phyloP scores from a whole-genome alignment of 2,888 invertebrate genomes.

The Alcis repandata region DNA sequence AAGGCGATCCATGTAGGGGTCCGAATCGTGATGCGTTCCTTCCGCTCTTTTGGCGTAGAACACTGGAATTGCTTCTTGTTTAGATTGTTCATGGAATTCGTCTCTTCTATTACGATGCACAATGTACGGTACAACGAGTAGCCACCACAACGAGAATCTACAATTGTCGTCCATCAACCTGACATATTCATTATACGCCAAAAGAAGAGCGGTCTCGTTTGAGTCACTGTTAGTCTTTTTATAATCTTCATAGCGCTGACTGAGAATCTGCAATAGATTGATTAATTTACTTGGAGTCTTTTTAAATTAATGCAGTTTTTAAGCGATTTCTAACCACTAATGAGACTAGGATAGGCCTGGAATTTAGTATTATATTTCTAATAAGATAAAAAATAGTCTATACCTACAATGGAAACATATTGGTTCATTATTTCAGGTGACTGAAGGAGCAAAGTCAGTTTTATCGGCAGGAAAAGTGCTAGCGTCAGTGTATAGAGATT shows the following conservation, averaged over 20 bases:
- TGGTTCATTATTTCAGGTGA: too few relatives aligned
- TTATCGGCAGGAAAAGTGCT: too few relatives aligned
- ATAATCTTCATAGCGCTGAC: not conserved
- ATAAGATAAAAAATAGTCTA: too few relatives aligned
- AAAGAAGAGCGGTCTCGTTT: not conserved
- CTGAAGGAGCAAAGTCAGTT: too few relatives aligned
- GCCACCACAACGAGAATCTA: not conserved
- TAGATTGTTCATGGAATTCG: not conserved
- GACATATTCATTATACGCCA: conserved; percentile 6
- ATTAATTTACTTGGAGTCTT: not conserved
- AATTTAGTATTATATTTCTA: too few relatives aligned
- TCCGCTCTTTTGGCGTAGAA: not conserved
- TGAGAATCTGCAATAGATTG: conserved; percentile 4
- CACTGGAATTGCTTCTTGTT: not conserved
- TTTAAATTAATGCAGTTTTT: too few relatives aligned
- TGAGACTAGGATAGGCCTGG: too few relatives aligned
- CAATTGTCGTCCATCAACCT: not conserved
- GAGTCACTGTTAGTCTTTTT: not conserved
- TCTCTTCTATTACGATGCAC: not conserved
- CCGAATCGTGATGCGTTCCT: not conserved
- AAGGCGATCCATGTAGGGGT: not conserved
- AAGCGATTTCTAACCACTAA: too few relatives aligned
- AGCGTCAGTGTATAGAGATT: too few relatives aligned
- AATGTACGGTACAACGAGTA: conserved; percentile 1
- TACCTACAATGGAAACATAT: too few relatives aligned